A percentile compares a stretch with the other conserved stretches of the same genome.
These are phyloP conservation scores for Lepidostoma basale DNA, from an alignment of 1,140 invertebrate species.

Conservation along the genomic window DNA sequence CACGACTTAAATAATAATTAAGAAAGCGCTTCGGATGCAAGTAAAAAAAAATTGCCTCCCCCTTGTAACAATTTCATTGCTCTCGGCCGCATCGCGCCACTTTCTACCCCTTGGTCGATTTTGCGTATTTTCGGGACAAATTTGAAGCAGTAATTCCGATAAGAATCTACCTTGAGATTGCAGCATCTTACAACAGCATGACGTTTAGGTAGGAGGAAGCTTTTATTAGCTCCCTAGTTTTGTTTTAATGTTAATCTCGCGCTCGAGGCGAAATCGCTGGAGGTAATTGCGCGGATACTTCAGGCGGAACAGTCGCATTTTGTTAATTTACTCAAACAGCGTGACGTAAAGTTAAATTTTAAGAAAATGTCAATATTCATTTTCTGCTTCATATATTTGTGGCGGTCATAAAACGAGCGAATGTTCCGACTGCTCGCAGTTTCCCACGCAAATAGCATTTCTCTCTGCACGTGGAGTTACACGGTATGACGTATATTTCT, in stretches of 20 bases:
- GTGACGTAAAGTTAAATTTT: background rate
- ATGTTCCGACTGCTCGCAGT: too few species aligned
- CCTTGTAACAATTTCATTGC: too few species aligned
- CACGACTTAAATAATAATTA: constrained; percentile 16
- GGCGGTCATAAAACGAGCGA: too few species aligned
- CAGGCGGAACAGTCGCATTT: background rate
- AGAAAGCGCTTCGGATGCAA: background rate
- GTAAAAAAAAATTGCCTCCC: too few species aligned
- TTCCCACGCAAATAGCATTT: too few species aligned
- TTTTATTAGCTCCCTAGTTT: constrained; percentile 21
- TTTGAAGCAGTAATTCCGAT: background rate
- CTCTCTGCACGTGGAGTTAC: too few species aligned
- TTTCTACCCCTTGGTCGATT: background rate
- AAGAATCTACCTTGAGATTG: constrained; percentile 21
- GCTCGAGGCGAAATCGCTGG: constrained; percentile 1
- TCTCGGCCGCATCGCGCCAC: too few species aligned
- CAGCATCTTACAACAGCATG: constrained; percentile 15
- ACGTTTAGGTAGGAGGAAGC: constrained; percentile 3
- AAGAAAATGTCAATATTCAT: too few species aligned
- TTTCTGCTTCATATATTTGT: too few species aligned
- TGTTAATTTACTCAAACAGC: background rate
- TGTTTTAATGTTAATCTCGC: constrained; percentile 10
- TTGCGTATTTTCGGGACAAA: background rate
- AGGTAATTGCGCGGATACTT: constrained; percentile 3
- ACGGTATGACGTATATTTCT: too few species aligned